Evolutionary conservation across 2,888 invertebrate genomes (phyloP).

Genomic region (Eretmocerus hayati): DNA sequence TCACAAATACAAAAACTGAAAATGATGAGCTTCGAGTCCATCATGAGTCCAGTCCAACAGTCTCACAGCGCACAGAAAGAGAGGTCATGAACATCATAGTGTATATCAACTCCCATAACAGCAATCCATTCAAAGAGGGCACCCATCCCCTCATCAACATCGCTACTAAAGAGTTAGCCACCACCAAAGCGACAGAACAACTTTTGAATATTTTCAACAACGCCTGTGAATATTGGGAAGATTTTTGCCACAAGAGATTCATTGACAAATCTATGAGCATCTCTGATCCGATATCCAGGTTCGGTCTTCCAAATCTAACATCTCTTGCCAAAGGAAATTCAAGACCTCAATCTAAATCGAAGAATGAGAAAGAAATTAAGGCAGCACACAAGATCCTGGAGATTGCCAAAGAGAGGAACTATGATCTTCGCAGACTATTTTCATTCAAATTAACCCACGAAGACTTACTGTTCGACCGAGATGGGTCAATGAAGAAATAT

Average conservation of each 20-base stretch:
- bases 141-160: slow-evolving; percentile 1
- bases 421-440: not conserved
- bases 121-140: not conserved
- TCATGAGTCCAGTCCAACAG: not conserved
- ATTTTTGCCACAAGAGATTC: not conserved
- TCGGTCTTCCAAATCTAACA: not conserved
- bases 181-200: not conserved
- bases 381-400: not conserved
- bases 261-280: slow-evolving; percentile 1
- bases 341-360: not conserved
- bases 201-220: slow-evolving; percentile 4
- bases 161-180: not conserved
- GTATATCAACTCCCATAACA: slow-evolving; percentile 1
- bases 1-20: not conserved
- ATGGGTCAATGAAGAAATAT: too few species aligned
- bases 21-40: slow-evolving; percentile 8
- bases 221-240: not conserved
- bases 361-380: not conserved
- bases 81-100: slow-evolving; percentile 2
- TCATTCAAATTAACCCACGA: not conserved
- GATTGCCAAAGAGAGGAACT: not conserved
- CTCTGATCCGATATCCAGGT: slow-evolving; percentile 1
- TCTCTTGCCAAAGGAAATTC: not conserved
- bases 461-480: too few species aligned
- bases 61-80: slow-evolving; percentile 5